Evolutionary conservation across 1,140 invertebrate genomes (phyloP).

Genomic region (Brachionus plicatilis): DNA sequence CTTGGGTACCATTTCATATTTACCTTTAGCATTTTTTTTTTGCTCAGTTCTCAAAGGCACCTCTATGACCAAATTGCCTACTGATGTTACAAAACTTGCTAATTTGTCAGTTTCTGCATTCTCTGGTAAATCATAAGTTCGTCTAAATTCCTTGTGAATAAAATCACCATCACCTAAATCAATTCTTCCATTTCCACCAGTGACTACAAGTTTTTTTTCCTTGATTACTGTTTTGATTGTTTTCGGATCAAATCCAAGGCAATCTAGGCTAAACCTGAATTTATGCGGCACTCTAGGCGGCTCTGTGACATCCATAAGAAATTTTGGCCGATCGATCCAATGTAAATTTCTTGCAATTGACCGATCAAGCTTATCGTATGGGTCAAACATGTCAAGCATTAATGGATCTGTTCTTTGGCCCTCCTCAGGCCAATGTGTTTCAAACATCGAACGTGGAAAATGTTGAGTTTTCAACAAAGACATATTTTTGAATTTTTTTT

Average conservation of each 20-base stretch:
- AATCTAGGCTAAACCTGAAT: constrained; percentile 10
- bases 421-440: constrained; percentile 11
- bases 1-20: background rate
- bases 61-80: constrained; percentile 6
- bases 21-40: background rate
- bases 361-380: constrained; percentile 30
- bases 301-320: background rate
- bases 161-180: background rate
- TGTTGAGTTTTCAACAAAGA: background rate
- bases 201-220: background rate
- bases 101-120: constrained; percentile 9
- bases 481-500: background rate
- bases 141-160: constrained; percentile 10
- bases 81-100: constrained; percentile 27
- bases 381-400: constrained; percentile 22
- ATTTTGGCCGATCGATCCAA: background rate
- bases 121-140: background rate
- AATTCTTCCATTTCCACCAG: background rate
- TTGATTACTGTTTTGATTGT: constrained; percentile 6
- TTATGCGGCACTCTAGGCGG: constrained; percentile 5
- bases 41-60: constrained; percentile 10
- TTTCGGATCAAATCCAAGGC: constrained; percentile 18
- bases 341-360: background rate
- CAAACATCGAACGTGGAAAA: constrained; percentile 39
- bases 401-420: background rate